Evolutionary conservation across 2,113 vertebrate genomes (phyloP), one percentile per base, ranked within the genome.

Genomic region (Zootoca vivipara): DNA sequence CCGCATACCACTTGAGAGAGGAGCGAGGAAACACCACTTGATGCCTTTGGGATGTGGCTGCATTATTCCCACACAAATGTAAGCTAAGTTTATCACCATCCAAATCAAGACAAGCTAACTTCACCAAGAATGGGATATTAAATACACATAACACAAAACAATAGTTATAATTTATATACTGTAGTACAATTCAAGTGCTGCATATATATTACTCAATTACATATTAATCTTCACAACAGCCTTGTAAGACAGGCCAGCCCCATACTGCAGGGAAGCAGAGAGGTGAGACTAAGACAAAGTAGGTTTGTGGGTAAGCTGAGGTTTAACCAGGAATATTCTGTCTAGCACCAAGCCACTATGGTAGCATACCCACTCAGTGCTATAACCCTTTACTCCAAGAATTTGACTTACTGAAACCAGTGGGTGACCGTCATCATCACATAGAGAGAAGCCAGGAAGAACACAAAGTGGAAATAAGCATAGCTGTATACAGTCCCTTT

Each of bases 351-450:
- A 58, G 33, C 22, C 70, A 74, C 4, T 35, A 58, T 58, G 83
- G 28, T 35, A 24, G 46, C 46, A 12, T 12, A 3, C n/a, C 40
- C 64, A 10, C 24, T 73, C 0, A 7, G 56, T 38, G 85, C 4
- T 81, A 3, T 81, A 13, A 56, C 0, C 0, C 15, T 28, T 70
- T 9, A 78, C 33, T 85, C 88, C 12, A 35, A 0, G 0, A 5
- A 86, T 72, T 7, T 7, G 5, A 98, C 99, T 98, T 95, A 99
- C 99, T 99, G 98, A 96, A 99, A 99, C 99, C 99, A 99, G 90
- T 98, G 99, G 93, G 99, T 99, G 90, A 98, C 95, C 0, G 98
- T 99, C 99, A 99, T 99, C 99, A 99, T 99, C 95, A 99, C 97
- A 0, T 99, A 99, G 9, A 99, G 98, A 0, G 99, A 99, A 56